These are phyloP conservation scores for Drosophila gaucha DNA, from an alignment of 2,888 invertebrate genomes.

Conservation along the genomic window DNA sequence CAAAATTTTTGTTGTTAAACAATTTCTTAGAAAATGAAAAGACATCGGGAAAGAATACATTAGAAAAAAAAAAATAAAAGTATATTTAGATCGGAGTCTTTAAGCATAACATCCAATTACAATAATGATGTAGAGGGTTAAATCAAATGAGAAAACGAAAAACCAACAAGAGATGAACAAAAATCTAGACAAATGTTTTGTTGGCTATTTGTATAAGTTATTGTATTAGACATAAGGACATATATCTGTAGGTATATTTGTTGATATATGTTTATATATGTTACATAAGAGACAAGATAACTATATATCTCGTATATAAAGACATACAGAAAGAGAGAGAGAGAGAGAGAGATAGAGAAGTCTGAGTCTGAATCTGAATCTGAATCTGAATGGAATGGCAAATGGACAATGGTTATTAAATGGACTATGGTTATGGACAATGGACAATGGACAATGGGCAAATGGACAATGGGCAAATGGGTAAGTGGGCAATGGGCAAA, in stretches of 20 bases:
- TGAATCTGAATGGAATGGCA: conserved; percentile 59
- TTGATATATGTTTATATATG: conserved; percentile 34
- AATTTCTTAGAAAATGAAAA: neutral
- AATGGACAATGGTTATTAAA: conserved; percentile 73
- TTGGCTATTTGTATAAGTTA: conserved; percentile 16
- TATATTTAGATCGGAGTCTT: conserved; percentile 17
- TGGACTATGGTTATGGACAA: conserved; percentile 60
- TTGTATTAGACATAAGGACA: conserved; percentile 6
- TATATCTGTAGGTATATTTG: conserved; percentile 14
- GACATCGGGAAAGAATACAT: neutral
- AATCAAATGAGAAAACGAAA: conserved; percentile 18
- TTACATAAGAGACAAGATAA: conserved; percentile 36
- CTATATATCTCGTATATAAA: neutral
- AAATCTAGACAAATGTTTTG: conserved; percentile 34
- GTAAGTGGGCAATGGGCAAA: conserved; percentile 29
- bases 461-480: conserved; percentile 42
- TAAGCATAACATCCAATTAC: conserved; percentile 49
- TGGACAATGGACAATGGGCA: conserved; percentile 45
- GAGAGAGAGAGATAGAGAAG: conserved; percentile 35
- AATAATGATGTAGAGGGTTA: conserved; percentile 9
- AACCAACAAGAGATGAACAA: conserved; percentile 25
- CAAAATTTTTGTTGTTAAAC: conserved; percentile 23
- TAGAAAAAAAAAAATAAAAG: conserved; percentile 6
- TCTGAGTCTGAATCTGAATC: conserved; percentile 31
- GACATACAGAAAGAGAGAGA: conserved; percentile 26